Conservation (phyloP, 1,140 invertebrate species). For the Drosophila eugracilis region DNA sequence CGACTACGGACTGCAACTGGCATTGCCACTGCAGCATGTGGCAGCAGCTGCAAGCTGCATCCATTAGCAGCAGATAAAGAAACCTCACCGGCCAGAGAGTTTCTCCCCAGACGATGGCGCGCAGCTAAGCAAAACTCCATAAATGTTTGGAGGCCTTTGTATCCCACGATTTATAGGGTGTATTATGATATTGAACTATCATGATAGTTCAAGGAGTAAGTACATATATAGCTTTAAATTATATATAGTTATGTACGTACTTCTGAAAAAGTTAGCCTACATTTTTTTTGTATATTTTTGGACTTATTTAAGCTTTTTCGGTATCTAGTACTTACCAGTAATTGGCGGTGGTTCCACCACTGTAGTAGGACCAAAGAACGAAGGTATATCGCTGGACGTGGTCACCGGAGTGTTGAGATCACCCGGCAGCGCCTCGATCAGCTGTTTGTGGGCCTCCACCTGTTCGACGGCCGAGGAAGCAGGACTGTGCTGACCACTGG, state of each 20-base stretch:
- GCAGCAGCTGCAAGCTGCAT: conserved; percentile 65
- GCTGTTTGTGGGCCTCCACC: conserved; percentile 59
- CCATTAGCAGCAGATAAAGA: conserved; percentile 74
- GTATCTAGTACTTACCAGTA: conserved; percentile 88
- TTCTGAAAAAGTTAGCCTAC: not conserved
- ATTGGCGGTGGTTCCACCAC: conserved; percentile 94
- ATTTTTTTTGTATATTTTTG: not conserved
- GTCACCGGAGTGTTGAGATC: conserved; percentile 92
- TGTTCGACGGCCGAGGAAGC: conserved; percentile 26
- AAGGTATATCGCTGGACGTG: conserved; percentile 91
- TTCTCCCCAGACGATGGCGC: conserved; percentile 3
- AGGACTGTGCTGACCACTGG: conserved; percentile 53
- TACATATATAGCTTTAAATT: not conserved
- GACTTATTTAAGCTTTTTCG: not conserved
- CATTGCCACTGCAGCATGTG: conserved; percentile 38
- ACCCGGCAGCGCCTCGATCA: conserved; percentile 87
- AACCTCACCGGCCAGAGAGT: conserved; percentile 43
- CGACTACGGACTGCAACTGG: conserved; percentile 30
- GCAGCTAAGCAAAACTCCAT: conserved; percentile 23
- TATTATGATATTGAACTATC: conserved; percentile 17
- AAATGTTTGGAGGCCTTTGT: conserved; percentile 42
- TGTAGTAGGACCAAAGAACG: conserved; percentile 91
- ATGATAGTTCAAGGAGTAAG: not conserved
- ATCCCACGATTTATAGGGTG: conserved; percentile 22
- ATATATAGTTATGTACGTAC: not conserved